A percentile compares a stretch with the other conserved stretches of the same genome.
phyloP scores from a whole-genome alignment of 2,888 invertebrate species.

The Heliconius charithonia region DNA sequence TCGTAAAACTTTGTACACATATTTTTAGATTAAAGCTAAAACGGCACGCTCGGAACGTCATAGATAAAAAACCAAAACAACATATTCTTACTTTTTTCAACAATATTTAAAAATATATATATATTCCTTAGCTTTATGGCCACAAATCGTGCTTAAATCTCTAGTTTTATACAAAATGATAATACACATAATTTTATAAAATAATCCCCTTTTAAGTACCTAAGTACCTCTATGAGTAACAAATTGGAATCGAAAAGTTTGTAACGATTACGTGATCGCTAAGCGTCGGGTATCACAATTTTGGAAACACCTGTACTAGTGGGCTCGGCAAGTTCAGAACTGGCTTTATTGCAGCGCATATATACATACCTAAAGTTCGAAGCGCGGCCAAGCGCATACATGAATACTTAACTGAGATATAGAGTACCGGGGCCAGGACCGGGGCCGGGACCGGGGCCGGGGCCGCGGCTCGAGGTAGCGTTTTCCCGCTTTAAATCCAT shows the following conservation, averaged over 20 bases:
- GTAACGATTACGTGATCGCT: conserved; percentile 32
- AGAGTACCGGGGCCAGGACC: conserved; percentile 19
- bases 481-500: conserved; percentile 46
- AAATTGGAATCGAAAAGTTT: conserved; percentile 16
- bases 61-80: too few relatives aligned
- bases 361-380: conserved; percentile 33
- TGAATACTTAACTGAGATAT: conserved; percentile 43
- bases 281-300: conserved; percentile 43
- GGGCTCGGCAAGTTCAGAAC: conserved; percentile 44
- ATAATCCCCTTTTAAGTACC: too few relatives aligned
- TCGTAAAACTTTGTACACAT: too few relatives aligned
- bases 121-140: too few relatives aligned
- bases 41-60: too few relatives aligned
- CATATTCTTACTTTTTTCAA: too few relatives aligned
- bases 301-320: conserved; percentile 48
- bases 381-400: conserved; percentile 39
- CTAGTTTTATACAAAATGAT: too few relatives aligned
- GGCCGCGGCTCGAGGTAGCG: conserved; percentile 23
- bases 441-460: not conserved
- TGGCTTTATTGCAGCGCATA: conserved; percentile 40
- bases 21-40: too few relatives aligned
- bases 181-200: too few relatives aligned
- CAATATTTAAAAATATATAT: too few relatives aligned
- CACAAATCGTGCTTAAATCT: too few relatives aligned
- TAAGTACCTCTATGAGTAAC: too few relatives aligned